phyloP scores from a whole-genome alignment of 2,113 vertebrate genomes.

The Tachycineta bicolor region DNA sequence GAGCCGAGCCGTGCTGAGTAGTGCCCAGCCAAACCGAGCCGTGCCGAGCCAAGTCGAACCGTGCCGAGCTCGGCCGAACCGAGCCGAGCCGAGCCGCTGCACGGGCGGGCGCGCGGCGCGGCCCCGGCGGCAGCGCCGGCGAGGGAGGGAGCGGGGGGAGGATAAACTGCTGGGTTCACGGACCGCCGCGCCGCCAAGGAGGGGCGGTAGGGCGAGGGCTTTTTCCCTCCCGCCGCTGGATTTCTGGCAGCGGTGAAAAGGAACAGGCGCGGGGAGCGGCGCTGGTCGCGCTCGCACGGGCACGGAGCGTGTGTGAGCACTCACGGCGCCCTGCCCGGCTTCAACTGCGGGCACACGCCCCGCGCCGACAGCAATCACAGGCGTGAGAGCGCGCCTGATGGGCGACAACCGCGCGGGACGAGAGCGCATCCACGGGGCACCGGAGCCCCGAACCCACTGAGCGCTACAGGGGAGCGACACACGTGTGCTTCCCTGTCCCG shows the following conservation, averaged over 20 bases:
- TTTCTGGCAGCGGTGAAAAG: neutral
- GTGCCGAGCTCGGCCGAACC: neutral
- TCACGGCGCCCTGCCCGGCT: neutral
- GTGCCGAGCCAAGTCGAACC: too few relatives aligned
- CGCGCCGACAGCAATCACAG: neutral
- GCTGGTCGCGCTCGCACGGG: neutral
- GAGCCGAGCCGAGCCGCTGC: neutral
- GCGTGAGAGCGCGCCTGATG: neutral
- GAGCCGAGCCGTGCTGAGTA: neutral
- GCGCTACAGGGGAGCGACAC: neutral
- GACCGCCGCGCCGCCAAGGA: neutral
- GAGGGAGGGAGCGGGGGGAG: neutral
- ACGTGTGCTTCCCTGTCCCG: neutral
- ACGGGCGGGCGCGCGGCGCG: neutral
- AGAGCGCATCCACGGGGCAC: neutral
- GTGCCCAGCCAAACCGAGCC: too few relatives aligned
- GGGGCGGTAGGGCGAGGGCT: constrained; percentile 34
- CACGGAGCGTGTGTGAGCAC: neutral
- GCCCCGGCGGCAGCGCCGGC: neutral
- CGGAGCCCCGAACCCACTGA: neutral
- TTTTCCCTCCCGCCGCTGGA: neutral
- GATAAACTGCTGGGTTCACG: constrained; percentile 51
- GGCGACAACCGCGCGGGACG: neutral
- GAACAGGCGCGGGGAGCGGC: neutral
- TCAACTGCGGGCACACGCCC: neutral